Evolutionary conservation across 2,797 vertebrate genomes (phyloP), one percentile per base, ranked within the genome.

Genomic region (Premnoplex brunnescens): DNA sequence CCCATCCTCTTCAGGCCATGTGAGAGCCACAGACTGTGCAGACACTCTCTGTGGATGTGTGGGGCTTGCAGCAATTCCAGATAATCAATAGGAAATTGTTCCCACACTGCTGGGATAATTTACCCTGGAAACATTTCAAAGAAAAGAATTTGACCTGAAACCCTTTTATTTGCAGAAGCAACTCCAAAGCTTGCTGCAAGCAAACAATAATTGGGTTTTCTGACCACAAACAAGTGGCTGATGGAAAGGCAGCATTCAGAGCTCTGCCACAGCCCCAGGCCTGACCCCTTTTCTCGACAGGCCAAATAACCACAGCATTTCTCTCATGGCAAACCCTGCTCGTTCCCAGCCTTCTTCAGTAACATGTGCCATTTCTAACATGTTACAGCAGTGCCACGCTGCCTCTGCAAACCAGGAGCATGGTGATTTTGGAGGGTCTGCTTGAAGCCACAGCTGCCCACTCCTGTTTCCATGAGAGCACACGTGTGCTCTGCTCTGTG

Each of bases 81-180:
- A 55, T 20, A 85, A n/a, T 60, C 87, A 52, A 4, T 24, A 75
- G 12, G 83, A 84, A 94, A 87, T 22, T 37, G 67, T 69, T 94
- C 89, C 78, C 82, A 39, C 9, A 36, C 71, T 24, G 54, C 77
- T 85, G 81, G 4, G 28, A 79, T 63, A 67, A 94, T 95, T 83
- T 30, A 62, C 72, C 79, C 85, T n/a, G 75, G 81, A 87, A 95
- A 84, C 59, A 37, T 30, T 52, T 80, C 84, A 91, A 89, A 97
- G 66, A 37, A 41, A 84, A 88, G 17, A 62, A 89, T 91, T 90
- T 93, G 83, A 92, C 90, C 54, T 48, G 58, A 96, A 91, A 77
- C 52, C 37, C 92, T 32, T 73, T 84, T 76, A 86, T 85, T 88
- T 91, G 90, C 72, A 89, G 72, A 74, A 71, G 27, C 41, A 66